Conservation (phyloP, 2,797 vertebrate species). For the Hypotaenidia okinawae region DNA sequence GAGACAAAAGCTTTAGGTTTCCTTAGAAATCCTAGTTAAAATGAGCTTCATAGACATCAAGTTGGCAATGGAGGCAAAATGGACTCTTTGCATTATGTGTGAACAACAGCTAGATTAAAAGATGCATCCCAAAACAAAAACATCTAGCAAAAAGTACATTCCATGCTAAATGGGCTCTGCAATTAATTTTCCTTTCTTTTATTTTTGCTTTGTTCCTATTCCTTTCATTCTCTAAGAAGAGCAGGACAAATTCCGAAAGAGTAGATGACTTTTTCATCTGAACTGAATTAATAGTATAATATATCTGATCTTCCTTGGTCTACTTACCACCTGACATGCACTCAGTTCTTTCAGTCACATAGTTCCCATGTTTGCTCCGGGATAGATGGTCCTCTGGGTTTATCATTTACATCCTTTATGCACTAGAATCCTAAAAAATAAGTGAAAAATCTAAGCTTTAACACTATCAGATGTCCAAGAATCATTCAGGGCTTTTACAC, state of each 20-base stretch:
- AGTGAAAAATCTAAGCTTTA: neutral
- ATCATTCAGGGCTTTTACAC: neutral
- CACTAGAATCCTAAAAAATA: conserved; percentile 23
- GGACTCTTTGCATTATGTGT: neutral
- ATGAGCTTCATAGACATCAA: neutral
- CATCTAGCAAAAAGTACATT: neutral
- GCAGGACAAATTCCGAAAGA: neutral
- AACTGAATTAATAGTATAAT: neutral
- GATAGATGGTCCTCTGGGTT: conserved; percentile 17
- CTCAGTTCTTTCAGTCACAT: conserved; percentile 50
- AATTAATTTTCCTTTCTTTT: neutral
- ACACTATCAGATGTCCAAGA: neutral
- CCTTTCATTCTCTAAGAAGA: neutral
- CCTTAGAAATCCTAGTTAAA: neutral
- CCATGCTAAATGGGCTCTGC: neutral
- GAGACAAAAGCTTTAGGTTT: neutral
- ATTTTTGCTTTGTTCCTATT: neutral
- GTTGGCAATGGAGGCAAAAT: neutral
- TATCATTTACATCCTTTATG: conserved; percentile 33
- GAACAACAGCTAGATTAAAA: neutral
- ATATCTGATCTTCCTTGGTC: neutral
- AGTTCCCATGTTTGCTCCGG: conserved; percentile 7
- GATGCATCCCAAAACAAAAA: neutral
- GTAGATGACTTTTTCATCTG: neutral
- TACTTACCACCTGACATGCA: conserved; percentile 51